A percentile compares a stretch with the other conserved stretches of the same genome.
These are phyloP conservation scores for Ptilodon capucinus DNA, from an alignment of 2,888 invertebrate species.

Conservation along the genomic window DNA sequence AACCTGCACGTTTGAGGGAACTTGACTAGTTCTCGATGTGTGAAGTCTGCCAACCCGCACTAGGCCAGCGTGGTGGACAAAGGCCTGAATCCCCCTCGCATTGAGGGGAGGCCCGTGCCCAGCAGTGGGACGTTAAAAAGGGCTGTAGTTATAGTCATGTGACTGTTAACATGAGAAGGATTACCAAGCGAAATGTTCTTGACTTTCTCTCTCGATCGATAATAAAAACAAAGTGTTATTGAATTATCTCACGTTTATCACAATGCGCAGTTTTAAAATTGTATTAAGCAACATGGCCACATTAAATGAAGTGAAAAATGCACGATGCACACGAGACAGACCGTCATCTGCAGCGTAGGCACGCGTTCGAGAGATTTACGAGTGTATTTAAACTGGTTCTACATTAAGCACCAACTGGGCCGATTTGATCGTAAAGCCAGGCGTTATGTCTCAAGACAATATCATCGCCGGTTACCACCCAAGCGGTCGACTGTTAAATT, in stretches of 20 bases:
- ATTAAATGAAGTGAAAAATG: conserved; percentile 28
- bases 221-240: not conserved
- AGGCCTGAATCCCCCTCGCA: too few species aligned
- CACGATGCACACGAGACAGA: conserved; percentile 49
- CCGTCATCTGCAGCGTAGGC: conserved; percentile 62
- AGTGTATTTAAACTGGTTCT: conserved; percentile 79
- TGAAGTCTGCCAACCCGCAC: too few species aligned
- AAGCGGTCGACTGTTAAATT: conserved; percentile 65
- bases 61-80: too few species aligned
- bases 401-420: conserved; percentile 74
- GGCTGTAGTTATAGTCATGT: too few species aligned
- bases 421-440: conserved; percentile 78
- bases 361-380: conserved; percentile 75
- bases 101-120: too few species aligned
- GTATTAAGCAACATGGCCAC: conserved; percentile 7
- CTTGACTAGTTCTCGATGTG: too few species aligned
- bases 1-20: too few species aligned
- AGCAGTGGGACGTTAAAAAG: too few species aligned
- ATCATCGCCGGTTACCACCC: conserved; percentile 72
- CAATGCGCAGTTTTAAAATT: conserved; percentile 2
- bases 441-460: conserved; percentile 73
- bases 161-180: too few species aligned
- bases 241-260: not conserved
- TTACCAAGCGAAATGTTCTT: too few species aligned
- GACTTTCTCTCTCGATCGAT: too few species aligned